phyloP scores from a whole-genome alignment of 2,113 vertebrate genomes.

The Lepus timidus region DNA sequence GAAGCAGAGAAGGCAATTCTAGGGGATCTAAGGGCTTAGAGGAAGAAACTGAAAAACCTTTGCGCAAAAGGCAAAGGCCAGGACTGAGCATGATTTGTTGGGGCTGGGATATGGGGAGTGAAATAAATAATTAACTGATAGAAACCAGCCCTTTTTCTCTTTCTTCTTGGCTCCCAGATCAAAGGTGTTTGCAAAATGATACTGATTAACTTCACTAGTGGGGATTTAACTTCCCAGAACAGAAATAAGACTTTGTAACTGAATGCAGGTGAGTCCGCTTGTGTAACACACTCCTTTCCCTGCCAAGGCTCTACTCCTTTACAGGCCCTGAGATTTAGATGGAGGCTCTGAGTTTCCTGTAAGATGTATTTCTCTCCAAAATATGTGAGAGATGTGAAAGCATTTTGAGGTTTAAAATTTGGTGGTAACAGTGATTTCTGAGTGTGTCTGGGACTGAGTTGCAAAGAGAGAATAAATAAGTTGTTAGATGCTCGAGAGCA shows the following conservation, averaged over 20 bases:
- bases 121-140: conserved; percentile 29
- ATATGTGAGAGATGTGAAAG: background rate
- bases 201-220: background rate
- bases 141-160: conserved; percentile 8
- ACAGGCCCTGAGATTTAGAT: background rate
- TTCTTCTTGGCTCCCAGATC: conserved; percentile 31
- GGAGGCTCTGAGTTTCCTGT: background rate
- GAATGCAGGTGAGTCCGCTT: conserved; percentile 34
- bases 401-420: background rate
- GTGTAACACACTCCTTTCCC: background rate
- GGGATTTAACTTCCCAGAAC: conserved; percentile 15
- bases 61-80: conserved; percentile 9
- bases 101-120: background rate
- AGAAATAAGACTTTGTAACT: conserved; percentile 23
- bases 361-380: conserved; percentile 20
- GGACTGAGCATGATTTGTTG: background rate
- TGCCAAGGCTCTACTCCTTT: background rate
- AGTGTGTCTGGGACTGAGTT: background rate
- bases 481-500: conserved; percentile 12
- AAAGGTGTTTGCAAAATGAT: conserved; percentile 28
- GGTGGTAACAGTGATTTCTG: background rate
- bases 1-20: background rate
- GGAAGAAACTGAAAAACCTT: conserved; percentile 33
- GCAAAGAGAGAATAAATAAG: conserved; percentile 45
- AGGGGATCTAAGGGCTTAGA: background rate